Percentiles rank a stretch among this genome's conserved stretches.
phyloP scores from a whole-genome alignment of 2,113 vertebrate species.

The Corythoichthys intestinalis region DNA sequence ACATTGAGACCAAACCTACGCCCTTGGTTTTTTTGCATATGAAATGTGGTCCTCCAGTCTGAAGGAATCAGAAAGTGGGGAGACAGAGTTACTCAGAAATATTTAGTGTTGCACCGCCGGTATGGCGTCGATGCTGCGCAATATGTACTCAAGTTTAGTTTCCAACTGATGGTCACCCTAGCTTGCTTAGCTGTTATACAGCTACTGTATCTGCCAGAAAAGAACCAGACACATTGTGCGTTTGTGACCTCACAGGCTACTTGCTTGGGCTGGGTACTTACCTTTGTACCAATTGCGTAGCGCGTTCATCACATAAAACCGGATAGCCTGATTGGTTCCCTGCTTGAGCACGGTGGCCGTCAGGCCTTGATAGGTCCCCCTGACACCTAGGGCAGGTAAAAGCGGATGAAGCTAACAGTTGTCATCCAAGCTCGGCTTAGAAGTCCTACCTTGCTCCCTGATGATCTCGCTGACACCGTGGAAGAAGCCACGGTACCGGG shows the following conservation, averaged over 20 bases:
- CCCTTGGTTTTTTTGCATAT: no score
- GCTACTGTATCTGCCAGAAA: no score
- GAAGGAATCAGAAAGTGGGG: no score
- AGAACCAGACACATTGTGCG: no score
- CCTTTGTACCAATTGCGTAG: conserved; percentile 80
- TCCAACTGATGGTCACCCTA: no score
- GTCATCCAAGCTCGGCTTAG: background rate
- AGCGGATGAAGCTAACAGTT: background rate
- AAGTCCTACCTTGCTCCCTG: conserved; percentile 69
- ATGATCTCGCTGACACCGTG: conserved; percentile 78
- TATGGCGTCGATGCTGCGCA: no score
- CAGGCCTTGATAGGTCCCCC: conserved; percentile 77
- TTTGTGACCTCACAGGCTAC: background rate
- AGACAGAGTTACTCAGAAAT: no score
- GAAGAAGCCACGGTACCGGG: conserved; percentile 77
- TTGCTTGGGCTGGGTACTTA: conserved; percentile 23
- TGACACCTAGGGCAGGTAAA: conserved; percentile 57
- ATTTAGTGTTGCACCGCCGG: no score
- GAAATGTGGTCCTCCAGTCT: no score
- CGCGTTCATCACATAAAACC: conserved; percentile 78
- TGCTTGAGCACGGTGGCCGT: conserved; percentile 78
- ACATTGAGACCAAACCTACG: no score
- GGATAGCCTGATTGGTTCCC: conserved; percentile 77
- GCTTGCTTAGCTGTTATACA: no score
- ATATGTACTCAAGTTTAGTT: no score